Percentiles rank a stretch among this genome's conserved stretches.
Evolutionary conservation across 1,140 invertebrate genomes (phyloP).

Genomic region (Mamestra configurata): DNA sequence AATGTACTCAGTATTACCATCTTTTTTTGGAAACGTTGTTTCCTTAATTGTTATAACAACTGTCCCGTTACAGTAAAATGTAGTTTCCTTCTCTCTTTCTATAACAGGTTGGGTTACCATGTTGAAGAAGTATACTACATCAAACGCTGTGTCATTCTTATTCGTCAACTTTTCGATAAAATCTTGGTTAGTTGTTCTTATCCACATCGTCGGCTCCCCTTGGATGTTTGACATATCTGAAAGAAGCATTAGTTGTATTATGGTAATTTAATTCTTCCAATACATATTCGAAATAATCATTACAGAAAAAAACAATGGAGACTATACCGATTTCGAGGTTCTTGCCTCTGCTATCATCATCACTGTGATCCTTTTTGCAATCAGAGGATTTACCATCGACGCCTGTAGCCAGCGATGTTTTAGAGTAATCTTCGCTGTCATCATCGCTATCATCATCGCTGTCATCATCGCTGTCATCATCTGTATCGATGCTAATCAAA

Average conservation of each 20-base stretch:
- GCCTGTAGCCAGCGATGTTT: too few relatives aligned
- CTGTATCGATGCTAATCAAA: conserved; percentile 9
- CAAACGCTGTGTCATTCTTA: conserved; percentile 42
- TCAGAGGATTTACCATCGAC: not conserved
- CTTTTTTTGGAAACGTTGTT: conserved; percentile 52
- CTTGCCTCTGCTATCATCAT: not conserved
- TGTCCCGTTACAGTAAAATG: conserved; percentile 70
- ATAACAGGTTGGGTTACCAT: conserved; percentile 59
- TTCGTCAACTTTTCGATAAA: conserved; percentile 63
- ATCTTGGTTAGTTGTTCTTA: conserved; percentile 59
- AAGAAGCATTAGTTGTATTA: not conserved
- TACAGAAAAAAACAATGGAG: conserved; percentile 2
- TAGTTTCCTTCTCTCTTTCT: conserved; percentile 64
- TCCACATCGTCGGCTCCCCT: conserved; percentile 54
- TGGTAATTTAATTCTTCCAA: not conserved
- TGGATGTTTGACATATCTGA: not conserved
- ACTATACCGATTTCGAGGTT: conserved; percentile 8
- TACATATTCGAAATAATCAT: not conserved
- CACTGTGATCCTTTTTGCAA: not conserved
- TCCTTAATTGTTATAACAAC: conserved; percentile 64
- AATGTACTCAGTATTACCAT: conserved; percentile 46
- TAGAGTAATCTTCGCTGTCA: not conserved
- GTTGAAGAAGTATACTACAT: conserved; percentile 69
- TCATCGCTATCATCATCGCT: not conserved
- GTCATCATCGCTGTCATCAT: not conserved